Conservation (phyloP, 2,113 vertebrate genomes). For the Pseudonaja textilis region DNA sequence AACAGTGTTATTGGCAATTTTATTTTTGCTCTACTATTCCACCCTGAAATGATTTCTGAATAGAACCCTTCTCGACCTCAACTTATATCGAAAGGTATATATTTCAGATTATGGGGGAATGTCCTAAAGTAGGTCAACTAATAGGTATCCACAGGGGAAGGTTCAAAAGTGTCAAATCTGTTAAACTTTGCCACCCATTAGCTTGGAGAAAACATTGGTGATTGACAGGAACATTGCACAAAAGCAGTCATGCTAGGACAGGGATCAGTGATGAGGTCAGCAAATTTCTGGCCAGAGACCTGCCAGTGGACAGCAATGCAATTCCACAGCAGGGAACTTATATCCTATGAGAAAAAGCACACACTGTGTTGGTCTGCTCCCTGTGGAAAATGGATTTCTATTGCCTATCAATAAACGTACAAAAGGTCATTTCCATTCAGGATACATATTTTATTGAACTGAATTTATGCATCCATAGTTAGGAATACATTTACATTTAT, state of each 20-base stretch:
- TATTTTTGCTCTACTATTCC: not conserved
- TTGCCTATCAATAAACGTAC: not conserved
- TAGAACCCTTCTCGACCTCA: not conserved
- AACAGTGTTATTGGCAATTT: not conserved
- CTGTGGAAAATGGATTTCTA: not conserved
- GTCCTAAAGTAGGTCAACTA: not conserved
- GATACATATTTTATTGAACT: not conserved
- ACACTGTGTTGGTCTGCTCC: not conserved
- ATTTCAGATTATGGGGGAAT: not conserved
- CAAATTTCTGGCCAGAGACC: not conserved
- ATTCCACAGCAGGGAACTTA: not conserved
- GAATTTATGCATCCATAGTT: not conserved
- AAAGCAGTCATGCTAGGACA: not conserved
- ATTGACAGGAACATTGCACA: not conserved
- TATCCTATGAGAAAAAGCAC: not conserved
- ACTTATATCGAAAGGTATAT: not conserved
- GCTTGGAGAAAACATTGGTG: not conserved
- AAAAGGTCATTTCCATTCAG: not conserved
- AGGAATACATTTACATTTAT: not conserved
- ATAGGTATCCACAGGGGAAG: not conserved
- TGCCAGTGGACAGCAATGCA: not conserved
- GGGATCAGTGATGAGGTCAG: not conserved
- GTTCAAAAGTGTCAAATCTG: not conserved
- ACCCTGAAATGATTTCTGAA: not conserved
- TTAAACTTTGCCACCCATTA: not conserved